phyloP scores from a whole-genome alignment of 1,140 invertebrate species.

The Andrena cerasifolii region DNA sequence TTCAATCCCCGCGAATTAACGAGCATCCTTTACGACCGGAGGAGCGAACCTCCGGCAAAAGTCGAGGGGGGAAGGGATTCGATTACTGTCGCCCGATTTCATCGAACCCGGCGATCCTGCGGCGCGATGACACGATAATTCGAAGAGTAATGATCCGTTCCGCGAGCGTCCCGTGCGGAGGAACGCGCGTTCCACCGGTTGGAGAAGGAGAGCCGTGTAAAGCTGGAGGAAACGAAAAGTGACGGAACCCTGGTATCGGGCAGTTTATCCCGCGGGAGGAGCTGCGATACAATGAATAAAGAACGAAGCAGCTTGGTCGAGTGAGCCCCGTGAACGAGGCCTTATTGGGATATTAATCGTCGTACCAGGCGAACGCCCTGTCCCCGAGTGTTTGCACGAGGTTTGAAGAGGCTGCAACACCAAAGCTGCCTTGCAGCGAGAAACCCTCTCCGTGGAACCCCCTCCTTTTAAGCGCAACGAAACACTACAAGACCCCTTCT shows the following conservation, averaged over 20 bases:
- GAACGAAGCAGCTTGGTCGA: conserved; percentile 72
- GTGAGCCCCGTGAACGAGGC: conserved; percentile 65
- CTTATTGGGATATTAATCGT: conserved; percentile 80
- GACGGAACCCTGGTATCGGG: conserved; percentile 57
- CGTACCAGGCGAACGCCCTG: conserved; percentile 67
- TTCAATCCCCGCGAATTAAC: neutral
- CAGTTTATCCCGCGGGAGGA: conserved; percentile 61
- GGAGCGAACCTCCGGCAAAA: no score
- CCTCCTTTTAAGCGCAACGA: conserved; percentile 74
- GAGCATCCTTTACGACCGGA: no score
- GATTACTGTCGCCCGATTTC: no score
- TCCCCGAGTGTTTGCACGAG: conserved; percentile 76
- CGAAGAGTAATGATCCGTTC: neutral
- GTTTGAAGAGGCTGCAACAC: conserved; percentile 77
- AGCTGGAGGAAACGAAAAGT: conserved; percentile 4
- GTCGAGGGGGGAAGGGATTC: no score
- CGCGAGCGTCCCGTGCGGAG: no score
- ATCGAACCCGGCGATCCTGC: no score
- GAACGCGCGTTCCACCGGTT: no score
- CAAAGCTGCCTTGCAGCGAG: conserved; percentile 68
- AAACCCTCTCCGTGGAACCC: conserved; percentile 40
- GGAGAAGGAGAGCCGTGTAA: neutral
- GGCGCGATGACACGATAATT: neutral
- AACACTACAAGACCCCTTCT: conserved; percentile 72
- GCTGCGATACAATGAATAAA: conserved; percentile 75